Base-by-base conservation (phyloP, 2,113 vertebrate genomes). In the Colistium nudipinnis region DNA sequence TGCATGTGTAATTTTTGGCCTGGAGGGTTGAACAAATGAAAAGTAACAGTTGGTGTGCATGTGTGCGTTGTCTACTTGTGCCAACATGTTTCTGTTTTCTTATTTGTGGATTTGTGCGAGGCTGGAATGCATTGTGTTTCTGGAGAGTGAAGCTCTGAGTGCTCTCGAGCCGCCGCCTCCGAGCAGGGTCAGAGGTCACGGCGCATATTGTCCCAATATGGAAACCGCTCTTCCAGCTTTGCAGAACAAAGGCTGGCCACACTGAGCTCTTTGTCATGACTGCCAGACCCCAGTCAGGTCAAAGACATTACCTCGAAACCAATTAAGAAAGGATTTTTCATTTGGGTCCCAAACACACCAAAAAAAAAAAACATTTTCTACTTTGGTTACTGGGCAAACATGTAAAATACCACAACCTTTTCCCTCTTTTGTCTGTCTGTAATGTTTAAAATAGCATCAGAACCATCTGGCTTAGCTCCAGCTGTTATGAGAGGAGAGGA, bases 201-300 rank as follows among this genome's bases (percentile, higher is more conserved):
- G 78, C 22, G 65, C 81, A 88, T 88, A 91, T 92, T 91, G 87
- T 88, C 82, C 83, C 86, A 88, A 88, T 87, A 87, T 85, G 83
- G 88, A 89, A 84, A 80, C 78, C 1, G 45, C 70, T 76, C 77
- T 87, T 81, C 66, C 81, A 86, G 80, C 87, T 81, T 33, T 19
- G 43, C 69, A 53, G 57, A 65, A 81, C 74, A 84, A 81, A 82
- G 69, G 65, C 71, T 52, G 57, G 67, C 76, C 69, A 91, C 85
- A 87, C 71, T 86, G 82, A 82, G 55, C 78, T 68, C 84, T 91
- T 92, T 91, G 88, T 92, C 61, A 61, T 2, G 43, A 27, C 65
- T 68, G 84, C 84, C 84, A 86, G 71, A 83, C 56, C 75, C 63
- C 70, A 62, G 69, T 84, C 60, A 61, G 80, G 70, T 83, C 82